A percentile compares a stretch with the other conserved stretches of the same genome.
Evolutionary conservation across 2,888 invertebrate species (phyloP).

Genomic region (Tanytarsus gracilentus): DNA sequence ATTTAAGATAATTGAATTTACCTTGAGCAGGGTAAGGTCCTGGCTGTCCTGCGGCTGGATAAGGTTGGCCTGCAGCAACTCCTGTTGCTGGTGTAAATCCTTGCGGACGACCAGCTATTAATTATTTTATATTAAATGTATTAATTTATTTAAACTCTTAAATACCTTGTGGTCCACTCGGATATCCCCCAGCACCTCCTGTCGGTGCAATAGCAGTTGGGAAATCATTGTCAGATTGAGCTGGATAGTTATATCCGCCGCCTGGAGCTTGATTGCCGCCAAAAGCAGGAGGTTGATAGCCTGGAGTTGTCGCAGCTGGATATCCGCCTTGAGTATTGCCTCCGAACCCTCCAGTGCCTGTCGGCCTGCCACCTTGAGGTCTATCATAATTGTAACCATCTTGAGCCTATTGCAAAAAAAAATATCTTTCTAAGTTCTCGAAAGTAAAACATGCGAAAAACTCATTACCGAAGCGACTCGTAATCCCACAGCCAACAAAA

Average conservation of each 20-base stretch:
- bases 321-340: slow-evolving; percentile 31
- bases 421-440: not conserved
- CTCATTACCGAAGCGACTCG: slow-evolving; percentile 12
- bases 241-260: slow-evolving; percentile 32
- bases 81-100: slow-evolving; percentile 29
- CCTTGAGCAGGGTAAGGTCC: slow-evolving; percentile 29
- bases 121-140: too few relatives aligned
- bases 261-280: slow-evolving; percentile 39
- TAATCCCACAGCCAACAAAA: slow-evolving; percentile 19
- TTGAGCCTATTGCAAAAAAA: slow-evolving; percentile 48
- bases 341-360: slow-evolving; percentile 34
- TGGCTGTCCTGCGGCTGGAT: slow-evolving; percentile 29
- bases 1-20: not conserved
- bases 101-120: too few relatives aligned
- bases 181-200: slow-evolving; percentile 31
- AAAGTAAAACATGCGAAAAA: not conserved
- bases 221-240: slow-evolving; percentile 33
- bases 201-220: slow-evolving; percentile 37
- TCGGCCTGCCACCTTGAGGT: slow-evolving; percentile 48
- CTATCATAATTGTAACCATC: slow-evolving; percentile 67
- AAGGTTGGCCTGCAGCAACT: slow-evolving; percentile 30
- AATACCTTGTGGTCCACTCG: slow-evolving; percentile 27
- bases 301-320: slow-evolving; percentile 32
- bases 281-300: slow-evolving; percentile 31
- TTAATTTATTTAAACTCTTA: too few relatives aligned